These are phyloP conservation scores for Momotus momota DNA, from an alignment of 2,797 vertebrate genomes.

Conservation along the genomic window DNA sequence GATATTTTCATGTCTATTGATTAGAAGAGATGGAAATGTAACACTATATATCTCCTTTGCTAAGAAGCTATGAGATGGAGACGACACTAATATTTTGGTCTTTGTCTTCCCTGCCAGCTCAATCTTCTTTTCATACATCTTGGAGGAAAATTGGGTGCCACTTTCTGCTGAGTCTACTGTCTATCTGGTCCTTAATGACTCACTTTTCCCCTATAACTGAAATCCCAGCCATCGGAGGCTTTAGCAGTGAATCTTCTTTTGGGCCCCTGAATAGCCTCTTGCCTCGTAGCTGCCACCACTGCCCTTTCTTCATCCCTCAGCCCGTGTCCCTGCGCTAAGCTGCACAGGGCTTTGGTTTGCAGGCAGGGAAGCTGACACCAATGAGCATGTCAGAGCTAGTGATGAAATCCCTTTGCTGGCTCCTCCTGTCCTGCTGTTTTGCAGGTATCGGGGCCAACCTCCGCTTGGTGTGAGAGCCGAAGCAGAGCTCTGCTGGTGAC, in stretches of 20 bases:
- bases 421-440: background rate
- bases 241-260: background rate
- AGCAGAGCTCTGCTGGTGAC: slow-evolving; percentile 30
- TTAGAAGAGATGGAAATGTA: background rate
- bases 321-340: accelerated
- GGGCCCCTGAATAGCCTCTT: background rate
- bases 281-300: background rate
- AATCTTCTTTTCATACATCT: background rate
- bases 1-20: background rate
- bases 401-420: background rate
- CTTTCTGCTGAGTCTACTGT: background rate
- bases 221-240: background rate
- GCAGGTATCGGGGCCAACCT: background rate
- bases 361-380: background rate
- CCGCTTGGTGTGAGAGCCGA: background rate
- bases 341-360: background rate
- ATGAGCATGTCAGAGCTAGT: background rate
- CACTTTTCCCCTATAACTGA: background rate
- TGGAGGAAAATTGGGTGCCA: background rate
- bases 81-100: background rate
- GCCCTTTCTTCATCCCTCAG: background rate
- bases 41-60: background rate
- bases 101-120: slow-evolving; percentile 5
- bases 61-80: background rate
- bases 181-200: background rate